Percentiles rank a stretch among this genome's conserved stretches.
These are phyloP conservation scores for Nesometra sesokonis DNA, from an alignment of 35 echinoderm and acorn worm species.

Conservation along the genomic window DNA sequence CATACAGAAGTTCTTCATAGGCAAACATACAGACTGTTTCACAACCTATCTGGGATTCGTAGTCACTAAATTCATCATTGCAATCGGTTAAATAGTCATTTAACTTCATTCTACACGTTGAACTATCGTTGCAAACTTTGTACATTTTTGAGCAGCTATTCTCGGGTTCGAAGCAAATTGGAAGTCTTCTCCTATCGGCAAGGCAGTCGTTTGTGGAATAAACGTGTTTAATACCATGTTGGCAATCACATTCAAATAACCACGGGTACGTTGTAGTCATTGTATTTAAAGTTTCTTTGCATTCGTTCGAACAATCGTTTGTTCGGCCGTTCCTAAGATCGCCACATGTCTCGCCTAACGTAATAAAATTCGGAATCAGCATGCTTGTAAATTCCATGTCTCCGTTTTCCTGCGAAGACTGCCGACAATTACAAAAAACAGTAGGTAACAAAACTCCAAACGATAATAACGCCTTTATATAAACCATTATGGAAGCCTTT, in stretches of 20 bases:
- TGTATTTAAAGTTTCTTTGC: neutral
- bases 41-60: neutral
- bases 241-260: neutral
- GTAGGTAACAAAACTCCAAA: neutral
- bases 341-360: neutral
- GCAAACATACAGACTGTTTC: neutral
- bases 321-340: neutral
- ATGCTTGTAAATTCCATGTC: neutral
- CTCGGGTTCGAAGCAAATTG: neutral
- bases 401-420: neutral
- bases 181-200: neutral
- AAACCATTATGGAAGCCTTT: neutral
- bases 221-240: neutral
- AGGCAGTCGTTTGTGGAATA: neutral
- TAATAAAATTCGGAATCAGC: neutral
- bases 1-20: neutral
- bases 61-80: neutral
- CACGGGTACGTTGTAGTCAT: neutral
- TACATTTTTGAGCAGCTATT: neutral
- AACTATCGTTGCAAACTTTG: neutral
- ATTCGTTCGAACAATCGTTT: neutral
- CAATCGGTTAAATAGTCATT: neutral
- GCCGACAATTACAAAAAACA: neutral
- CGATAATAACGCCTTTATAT: neutral
- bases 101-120: neutral